Evolutionary conservation across 35 echinoderm and acorn worm genomes (phyloP), one percentile per base, ranked within the genome.

Genomic region (Diadema setosum): DNA sequence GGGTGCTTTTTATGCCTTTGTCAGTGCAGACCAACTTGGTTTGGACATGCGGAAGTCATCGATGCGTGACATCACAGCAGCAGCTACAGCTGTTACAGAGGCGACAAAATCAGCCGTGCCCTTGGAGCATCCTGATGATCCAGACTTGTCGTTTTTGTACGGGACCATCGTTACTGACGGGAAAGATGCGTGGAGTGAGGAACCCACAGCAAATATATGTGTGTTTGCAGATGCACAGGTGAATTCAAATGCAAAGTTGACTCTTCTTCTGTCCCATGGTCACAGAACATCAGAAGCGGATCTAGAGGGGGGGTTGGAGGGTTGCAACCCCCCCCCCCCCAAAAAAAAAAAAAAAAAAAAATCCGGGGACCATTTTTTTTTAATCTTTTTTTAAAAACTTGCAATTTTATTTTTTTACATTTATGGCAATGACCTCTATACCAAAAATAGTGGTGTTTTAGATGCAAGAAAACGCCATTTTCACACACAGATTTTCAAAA

Each of bases 101-200:
- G 93, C 90, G 61, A 81, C 88, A 11, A 94, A 86, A 39, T 65
- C 81, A 25, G n/a, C 46, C 29, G 90, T 95, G 21, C 58, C 39
- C 4, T 15, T 95, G 5, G 75, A 74, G 36, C 96, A 99, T 55
- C 93, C 96, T 17, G 86, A 94, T 15, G 86, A 83, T 83, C 76
- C 82, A 45, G 96, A 99, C 49, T 58, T 99, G 18, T 82, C 65
- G 37, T 99, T 99, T 56, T 55, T 99, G 15, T 99, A 99, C 75
- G 96, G 96, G 18, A 94, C 93, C 27, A 99, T 99, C 35, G 36
- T 99, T 0, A 99, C 96, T 24, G 93, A 95, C 80, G 92, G 95
- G 39, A 57, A 91, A 8, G 91, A 94, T 90, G 70, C 23, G 15
- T 98, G 85, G 81, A 84, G 17, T 58, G 94, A 96, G 8, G 42